Percentiles rank a stretch among this genome's conserved stretches.
These are phyloP conservation scores for Bugulina stolonifera DNA, from an alignment of 2,888 invertebrate genomes.

Conservation along the genomic window DNA sequence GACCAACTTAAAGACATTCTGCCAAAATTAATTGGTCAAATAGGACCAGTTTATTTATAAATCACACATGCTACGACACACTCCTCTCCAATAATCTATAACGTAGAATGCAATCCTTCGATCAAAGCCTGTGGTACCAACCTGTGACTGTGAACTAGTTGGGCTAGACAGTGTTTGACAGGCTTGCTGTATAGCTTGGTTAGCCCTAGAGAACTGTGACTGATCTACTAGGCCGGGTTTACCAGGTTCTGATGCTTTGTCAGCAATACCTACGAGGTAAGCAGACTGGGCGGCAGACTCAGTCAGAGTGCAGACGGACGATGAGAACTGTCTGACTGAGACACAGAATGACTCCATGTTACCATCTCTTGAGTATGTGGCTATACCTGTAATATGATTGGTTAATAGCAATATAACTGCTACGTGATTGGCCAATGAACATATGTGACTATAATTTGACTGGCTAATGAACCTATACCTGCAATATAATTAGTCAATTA, in stretches of 20 bases:
- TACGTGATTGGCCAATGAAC: no score
- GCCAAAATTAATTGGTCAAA: no score
- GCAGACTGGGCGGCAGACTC: slow-evolving; percentile 92
- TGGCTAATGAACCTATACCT: no score
- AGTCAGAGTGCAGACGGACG: slow-evolving; percentile 81
- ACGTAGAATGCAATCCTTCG: no score
- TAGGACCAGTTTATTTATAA: no score
- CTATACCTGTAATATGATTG: slow-evolving; percentile 43
- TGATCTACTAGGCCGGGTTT: slow-evolving; percentile 57
- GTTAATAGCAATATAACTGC: no score
- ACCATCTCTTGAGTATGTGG: slow-evolving; percentile 54
- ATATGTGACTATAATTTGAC: no score
- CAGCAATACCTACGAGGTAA: slow-evolving; percentile 87
- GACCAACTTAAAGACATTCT: no score
- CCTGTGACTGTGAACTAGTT: slow-evolving; percentile 49
- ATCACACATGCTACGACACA: no score
- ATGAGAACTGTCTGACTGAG: slow-evolving; percentile 75
- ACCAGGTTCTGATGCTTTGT: slow-evolving; percentile 81
- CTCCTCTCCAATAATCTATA: no score
- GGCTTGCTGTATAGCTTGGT: slow-evolving; percentile 81
- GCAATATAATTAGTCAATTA: no score
- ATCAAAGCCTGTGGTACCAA: slow-evolving; percentile 31
- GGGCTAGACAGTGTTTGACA: slow-evolving; percentile 59
- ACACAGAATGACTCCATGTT: slow-evolving; percentile 79
- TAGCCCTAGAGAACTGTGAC: slow-evolving; percentile 62